These are phyloP conservation scores for Seira ritae DNA, from an alignment of 2,888 invertebrate species.

Conservation along the genomic window DNA sequence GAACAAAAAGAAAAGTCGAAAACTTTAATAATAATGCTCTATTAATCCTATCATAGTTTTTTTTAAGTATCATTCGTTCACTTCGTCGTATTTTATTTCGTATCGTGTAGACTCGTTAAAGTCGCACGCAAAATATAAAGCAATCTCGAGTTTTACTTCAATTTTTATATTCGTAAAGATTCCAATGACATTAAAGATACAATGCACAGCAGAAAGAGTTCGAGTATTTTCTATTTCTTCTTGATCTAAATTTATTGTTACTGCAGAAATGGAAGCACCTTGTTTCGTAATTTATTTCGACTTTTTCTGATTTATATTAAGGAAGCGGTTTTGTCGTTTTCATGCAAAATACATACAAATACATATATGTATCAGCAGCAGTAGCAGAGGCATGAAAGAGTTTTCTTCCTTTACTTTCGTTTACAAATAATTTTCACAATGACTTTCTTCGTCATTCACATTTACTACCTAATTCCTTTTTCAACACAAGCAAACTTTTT, in stretches of 20 bases:
- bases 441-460: neutral
- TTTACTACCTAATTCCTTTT: neutral
- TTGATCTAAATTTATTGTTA: no score
- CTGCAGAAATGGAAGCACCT: neutral
- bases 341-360: neutral
- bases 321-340: neutral
- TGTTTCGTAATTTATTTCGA: neutral
- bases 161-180: neutral
- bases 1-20: neutral
- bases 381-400: neutral
- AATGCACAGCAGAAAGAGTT: neutral
- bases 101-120: constrained; percentile 1
- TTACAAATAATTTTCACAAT: neutral
- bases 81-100: constrained; percentile 3
- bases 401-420: neutral
- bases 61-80: neutral
- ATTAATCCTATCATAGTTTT: neutral
- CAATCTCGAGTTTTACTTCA: neutral
- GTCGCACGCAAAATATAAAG: neutral
- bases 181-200: neutral
- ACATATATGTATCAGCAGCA: no score
- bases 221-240: no score
- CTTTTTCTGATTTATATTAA: neutral
- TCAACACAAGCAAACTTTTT: neutral
- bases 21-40: neutral